These are phyloP conservation scores for Muntiacus reevesi DNA, from an alignment of 2,113 vertebrate species.

Conservation along the genomic window DNA sequence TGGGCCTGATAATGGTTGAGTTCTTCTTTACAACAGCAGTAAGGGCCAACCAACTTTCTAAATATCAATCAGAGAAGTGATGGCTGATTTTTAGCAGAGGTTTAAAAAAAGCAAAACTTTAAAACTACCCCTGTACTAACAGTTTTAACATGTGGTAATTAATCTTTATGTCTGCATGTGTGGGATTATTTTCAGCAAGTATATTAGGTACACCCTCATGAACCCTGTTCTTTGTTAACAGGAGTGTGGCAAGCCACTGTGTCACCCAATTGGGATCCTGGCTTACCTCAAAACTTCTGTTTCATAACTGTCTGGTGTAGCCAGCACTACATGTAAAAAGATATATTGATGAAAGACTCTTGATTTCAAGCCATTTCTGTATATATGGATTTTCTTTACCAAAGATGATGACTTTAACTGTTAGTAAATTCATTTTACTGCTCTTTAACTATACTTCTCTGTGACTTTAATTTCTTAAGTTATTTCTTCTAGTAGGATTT, in stretches of 20 bases:
- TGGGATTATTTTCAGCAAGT: constrained; percentile 23
- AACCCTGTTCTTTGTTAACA: background rate
- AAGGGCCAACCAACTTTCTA: background rate
- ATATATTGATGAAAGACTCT: background rate
- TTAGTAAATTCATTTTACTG: background rate
- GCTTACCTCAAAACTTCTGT: constrained; percentile 39
- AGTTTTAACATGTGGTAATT: background rate
- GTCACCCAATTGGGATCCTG: constrained; percentile 5
- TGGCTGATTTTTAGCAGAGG: background rate
- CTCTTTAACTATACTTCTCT: background rate
- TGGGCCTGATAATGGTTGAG: background rate
- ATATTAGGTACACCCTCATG: background rate
- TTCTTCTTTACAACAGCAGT: background rate
- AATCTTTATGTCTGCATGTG: background rate
- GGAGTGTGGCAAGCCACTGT: background rate
- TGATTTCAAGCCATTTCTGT: background rate
- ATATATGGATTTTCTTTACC: background rate
- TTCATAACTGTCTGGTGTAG: background rate
- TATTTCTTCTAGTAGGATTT: background rate
- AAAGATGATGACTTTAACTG: background rate
- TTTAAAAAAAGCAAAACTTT: constrained; percentile 8
- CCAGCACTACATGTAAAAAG: background rate
- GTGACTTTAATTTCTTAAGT: constrained; percentile 13
- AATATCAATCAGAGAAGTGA: background rate
- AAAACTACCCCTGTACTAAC: background rate